Base-by-base conservation (phyloP, 1,140 invertebrate genomes). In the Caenorhabditis briggsae region DNA sequence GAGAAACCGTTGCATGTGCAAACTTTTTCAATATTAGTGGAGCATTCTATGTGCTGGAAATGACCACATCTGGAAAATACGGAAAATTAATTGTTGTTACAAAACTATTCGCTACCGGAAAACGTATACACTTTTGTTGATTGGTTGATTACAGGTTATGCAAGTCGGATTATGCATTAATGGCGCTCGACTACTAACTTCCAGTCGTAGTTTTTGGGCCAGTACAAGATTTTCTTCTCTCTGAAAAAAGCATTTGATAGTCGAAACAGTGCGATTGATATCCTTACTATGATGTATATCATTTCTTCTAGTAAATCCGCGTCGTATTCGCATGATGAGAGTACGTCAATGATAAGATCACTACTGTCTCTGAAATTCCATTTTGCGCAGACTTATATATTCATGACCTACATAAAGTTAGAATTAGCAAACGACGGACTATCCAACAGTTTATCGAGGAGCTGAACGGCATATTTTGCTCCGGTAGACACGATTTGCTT, bases 1-100 rank as follows among this genome's bases (percentile, higher is more conserved):
- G 46, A 7, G 20, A 78, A 23, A 23, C 70, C 70, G 53, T 50
- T n/a, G n/a, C 70, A 78, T 14, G n/a, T 50, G 23, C 70, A 78
- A 0, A 14, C 50, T 12, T 46, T 41, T 18, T 78, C 70, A 23
- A 78, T 50, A 41, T 53, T 78, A 1, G 46, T 78, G n/a, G 70
- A 78, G n/a, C 70, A 78, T 50, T 78, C 70, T 9, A 78, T 78
- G n/a, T 78, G 70, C 23, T 78, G 70, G 46, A 78, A 78, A 23
- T 78, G 70, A 23, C 70, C 70, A 23, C 70, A 78, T 20, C 70
- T 78, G 46, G 2, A 78, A 65, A 70, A 16, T 23, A 12, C 2
- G 5, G 70, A 25, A 11, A 25, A 50, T 6, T 23, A 14, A 2
- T 61, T 5, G 74, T 12, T 11, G 9, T 12, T 2, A 16, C 16